Evolutionary conservation across 1,140 invertebrate species (phyloP), one percentile per base, ranked within the genome.

Genomic region (Drosophila santomea): DNA sequence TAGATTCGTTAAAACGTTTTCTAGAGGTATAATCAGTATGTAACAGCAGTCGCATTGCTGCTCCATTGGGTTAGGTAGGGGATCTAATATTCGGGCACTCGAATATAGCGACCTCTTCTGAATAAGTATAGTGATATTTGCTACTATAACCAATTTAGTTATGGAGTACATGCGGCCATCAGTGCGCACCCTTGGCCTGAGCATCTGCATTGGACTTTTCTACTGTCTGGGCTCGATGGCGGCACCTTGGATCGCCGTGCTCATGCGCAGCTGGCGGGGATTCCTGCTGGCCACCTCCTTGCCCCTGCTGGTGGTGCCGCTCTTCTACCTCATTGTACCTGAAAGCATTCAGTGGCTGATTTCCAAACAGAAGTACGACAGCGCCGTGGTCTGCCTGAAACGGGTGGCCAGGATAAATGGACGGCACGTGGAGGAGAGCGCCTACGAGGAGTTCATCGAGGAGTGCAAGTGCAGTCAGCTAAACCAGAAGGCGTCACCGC

Each of bases 271-370:
- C 59, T 95, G 94, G 94, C 92, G 93, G 43, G 64, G 91, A 4
- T 94, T 94, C 68, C 80, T 94, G 8, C 60, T 94, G 20, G 86
- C 92, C 17, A 93, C 93, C 3, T 92, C 94, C 1, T 20, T 94
- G 35, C 94, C 94, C 0, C 91, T 94, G 36, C 57, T 91, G 0
- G n/a, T 93, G 8, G 90, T 94, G 14, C 79, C 93, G 0, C 41
- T 91, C 7, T 94, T 93, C 84, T 94, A 93, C 61, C 85, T 93
- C n/a, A 64, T 94, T 10, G 91, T 95, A 56, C 94, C 95, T 38
- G 95, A 95, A 82, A 95, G 94, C 61, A 94, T 94, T 0, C 93
- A 94, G 66, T 95, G 95, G 95, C 88, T 95, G 11, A 92, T 95
- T 11, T 94, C 94, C 20, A 93, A 93, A 74, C 93, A 94, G 6